Evolutionary conservation across 2,113 vertebrate genomes (phyloP).

Genomic region (Seriola quinqueradiata): DNA sequence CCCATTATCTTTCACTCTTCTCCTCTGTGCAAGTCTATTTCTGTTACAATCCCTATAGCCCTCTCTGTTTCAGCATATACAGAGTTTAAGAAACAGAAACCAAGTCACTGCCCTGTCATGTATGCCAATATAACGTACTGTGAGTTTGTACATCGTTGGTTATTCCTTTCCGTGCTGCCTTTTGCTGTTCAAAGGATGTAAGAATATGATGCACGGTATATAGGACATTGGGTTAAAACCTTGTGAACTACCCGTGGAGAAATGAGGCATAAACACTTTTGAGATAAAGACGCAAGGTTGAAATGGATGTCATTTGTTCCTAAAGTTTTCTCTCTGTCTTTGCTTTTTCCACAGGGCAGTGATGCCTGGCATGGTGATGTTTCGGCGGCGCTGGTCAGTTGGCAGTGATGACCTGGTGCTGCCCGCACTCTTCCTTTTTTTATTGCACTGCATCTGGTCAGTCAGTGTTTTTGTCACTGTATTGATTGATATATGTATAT

Average conservation of each 20-base stretch:
- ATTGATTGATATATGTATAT: background rate
- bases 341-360: constrained; percentile 80
- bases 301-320: background rate
- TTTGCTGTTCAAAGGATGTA: background rate
- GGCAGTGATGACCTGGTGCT: constrained; percentile 99
- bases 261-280: constrained; percentile 9
- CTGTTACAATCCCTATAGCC: constrained; percentile 12
- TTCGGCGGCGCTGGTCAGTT: constrained; percentile 99
- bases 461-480: constrained; percentile 40
- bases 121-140: background rate
- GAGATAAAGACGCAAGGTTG: background rate
- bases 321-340: constrained; percentile 8
- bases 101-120: background rate
- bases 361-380: constrained; percentile 99
- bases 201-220: background rate
- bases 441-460: constrained; percentile 97
- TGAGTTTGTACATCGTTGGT: background rate
- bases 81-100: constrained; percentile 5
- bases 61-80: constrained; percentile 28
- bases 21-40: constrained; percentile 38
- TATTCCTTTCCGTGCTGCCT: background rate
- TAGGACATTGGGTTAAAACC: background rate
- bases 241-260: background rate
- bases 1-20: constrained; percentile 24
- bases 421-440: constrained; percentile 97